Base-by-base conservation (phyloP, 2,888 invertebrate genomes). In the Epicampocera succincta region DNA sequence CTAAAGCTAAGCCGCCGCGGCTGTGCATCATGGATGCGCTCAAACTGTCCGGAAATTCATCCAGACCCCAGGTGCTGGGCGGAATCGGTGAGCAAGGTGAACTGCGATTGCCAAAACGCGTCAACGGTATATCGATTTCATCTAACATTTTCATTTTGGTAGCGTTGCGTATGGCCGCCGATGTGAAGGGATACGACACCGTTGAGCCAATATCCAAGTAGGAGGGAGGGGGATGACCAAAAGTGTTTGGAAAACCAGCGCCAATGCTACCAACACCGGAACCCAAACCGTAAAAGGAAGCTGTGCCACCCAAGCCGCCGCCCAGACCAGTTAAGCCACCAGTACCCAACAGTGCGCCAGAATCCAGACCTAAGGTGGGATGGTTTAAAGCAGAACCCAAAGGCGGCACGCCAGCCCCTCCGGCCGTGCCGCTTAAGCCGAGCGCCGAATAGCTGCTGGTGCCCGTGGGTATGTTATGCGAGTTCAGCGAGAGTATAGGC, bases 101-200 rank as follows among this genome's bases (percentile, higher is more conserved):
- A 50, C 93, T 93, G 86, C 94, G 92, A 85, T 93, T 92, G 63
- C 92, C 92, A 88, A 92, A 94, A 88, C 93, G 92, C 86, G 92
- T 92, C 86, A 93, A 87, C 83, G 94, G 94, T 83, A 95, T 92
- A 86, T 95, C 95, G 83, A 94, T 93, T 88, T 95, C 95, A 86
- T 95, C 95, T 89, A 95, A 91, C 82, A 94, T 93, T 90, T 95
- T 95, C 90, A 94, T 91, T 90, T 95, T 95, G 66, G 92, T 90
- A 44, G 92, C 91, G 90, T 93, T 92, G 90, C 94, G 90, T 82
- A 95, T 90, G 17, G 95, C 94, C 87, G 94, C 94, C 78, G 94
- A 93, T 48, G 89, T 87, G 86, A 94, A 95, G 3, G 91, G 89
- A 86, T 90, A 92, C 88, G 90, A 92, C 88, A 89, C 92, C 89